Base-by-base conservation (phyloP, 30 jellyfish, hydroid and myxozoan species). In the Sanderia malayensis region DNA sequence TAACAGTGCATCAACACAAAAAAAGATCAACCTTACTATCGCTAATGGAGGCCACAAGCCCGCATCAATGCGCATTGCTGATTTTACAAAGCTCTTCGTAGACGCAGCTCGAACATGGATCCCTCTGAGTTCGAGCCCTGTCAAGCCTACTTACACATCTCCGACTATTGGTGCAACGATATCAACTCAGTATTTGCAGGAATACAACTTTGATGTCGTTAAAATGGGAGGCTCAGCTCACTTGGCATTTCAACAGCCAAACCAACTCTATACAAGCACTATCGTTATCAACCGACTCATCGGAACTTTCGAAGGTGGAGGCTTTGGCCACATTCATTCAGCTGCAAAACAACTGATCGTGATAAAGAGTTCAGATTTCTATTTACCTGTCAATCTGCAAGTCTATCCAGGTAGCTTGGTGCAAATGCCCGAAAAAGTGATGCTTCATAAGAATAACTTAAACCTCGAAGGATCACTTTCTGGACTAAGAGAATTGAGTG, bases 91-190 rank as follows among this genome's bases (percentile, higher is more conserved):
- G 34, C 76, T 79, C 11, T 31, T 62, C 7, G 67, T 44, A 1
- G 90, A 79, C 44, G 58, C 90, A 22, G 90, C 82, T 19, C 31
- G 90, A 58, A 79, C 90, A 4, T 79, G 90, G 90, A 44, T 79
- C 1, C 82, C 90, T 10, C 41, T 68, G 32, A 65, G 47, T 49
- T 46, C 52, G 3, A 61, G 37, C 0, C 10, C 70, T 18, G 31
- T 1, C 58, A 79, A 53, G 58, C 55, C 46, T 29, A 6, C 28
- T 19, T 76, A 76, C 53, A 4, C 87, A 46, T 59, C 79, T 29
- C 55, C 11, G n/a, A 64, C 21, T 44, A 76, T 76, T 21, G 80
- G 80, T 19, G 34, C 63, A 4, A 6, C 79, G 31, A n/a, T n/a
- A n/a, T 28, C 52, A 10, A 55, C 28, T 4, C 72, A 61, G 30